Evolutionary conservation across 2,888 invertebrate species (phyloP).

Genomic region (Ectobius pallidus): DNA sequence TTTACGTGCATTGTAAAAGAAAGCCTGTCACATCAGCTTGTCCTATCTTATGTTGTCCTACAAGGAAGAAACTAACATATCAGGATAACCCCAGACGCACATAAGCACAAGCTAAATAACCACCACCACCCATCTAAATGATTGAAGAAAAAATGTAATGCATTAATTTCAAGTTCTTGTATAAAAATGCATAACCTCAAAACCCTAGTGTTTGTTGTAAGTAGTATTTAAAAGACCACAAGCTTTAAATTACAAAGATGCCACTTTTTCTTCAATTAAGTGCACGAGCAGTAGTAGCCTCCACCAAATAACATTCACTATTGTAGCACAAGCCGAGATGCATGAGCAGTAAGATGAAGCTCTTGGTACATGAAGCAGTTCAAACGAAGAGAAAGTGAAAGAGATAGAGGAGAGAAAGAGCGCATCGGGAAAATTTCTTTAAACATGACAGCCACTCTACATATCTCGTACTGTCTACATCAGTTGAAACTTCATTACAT

Average conservation of each 20-base stretch:
- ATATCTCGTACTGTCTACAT: slow-evolving; percentile 3
- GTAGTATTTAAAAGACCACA: too few relatives aligned
- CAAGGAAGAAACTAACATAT: slow-evolving; percentile 5
- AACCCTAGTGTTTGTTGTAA: too few relatives aligned
- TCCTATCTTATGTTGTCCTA: background rate
- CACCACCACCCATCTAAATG: background rate
- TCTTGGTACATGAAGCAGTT: slow-evolving; percentile 16
- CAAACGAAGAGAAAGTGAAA: slow-evolving; percentile 9
- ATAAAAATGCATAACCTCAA: too few relatives aligned
- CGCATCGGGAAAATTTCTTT: background rate
- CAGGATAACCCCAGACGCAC: background rate
- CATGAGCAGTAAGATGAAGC: slow-evolving; percentile 19
- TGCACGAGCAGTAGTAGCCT: slow-evolving; percentile 11
- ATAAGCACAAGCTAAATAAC: background rate
- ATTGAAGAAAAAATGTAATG: slow-evolving; percentile 20
- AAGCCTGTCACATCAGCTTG: background rate
- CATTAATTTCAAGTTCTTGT: slow-evolving; percentile 1
- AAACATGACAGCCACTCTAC: slow-evolving; percentile 4
- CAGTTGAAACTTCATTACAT: slow-evolving; percentile 10
- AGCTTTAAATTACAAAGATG: background rate
- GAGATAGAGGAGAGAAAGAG: background rate
- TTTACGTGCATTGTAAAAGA: slow-evolving; percentile 9
- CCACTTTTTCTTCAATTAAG: slow-evolving; percentile 19
- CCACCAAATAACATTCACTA: slow-evolving; percentile 6
- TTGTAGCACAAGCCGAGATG: slow-evolving; percentile 13